Base-by-base conservation (phyloP, 2,797 vertebrate species). In the Enteromius unitaeniatus region DNA sequence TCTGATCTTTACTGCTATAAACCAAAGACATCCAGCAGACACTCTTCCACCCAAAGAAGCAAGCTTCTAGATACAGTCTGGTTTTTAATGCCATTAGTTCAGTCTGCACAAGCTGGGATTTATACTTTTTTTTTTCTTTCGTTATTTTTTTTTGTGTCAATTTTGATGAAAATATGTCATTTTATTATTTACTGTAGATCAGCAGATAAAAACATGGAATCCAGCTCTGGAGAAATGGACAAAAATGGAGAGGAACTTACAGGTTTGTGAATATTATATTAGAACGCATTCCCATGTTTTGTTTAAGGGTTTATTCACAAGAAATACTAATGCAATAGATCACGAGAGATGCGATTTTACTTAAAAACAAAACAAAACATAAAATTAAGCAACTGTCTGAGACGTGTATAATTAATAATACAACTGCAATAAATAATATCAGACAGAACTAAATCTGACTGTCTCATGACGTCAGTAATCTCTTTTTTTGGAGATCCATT, bases 171-270 rank as follows among this genome's bases (percentile, higher is more conserved):
- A 4, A 23, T 58, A 58, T 58, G 6, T 28, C 67, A 21, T 42
- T n/a, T 53, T 40, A 10, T 64, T 3, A 47, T 34, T 19, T 19
- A 23, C 15, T 78, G 3, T 65, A 73, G 62, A 13, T 40, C 15
- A 69, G 55, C 62, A 55, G 64, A 76, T 58, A 67, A 19, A 70
- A 45, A 37, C 47, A 90, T 90, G 89, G 89, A 90, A 13, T 72
- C 73, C 21, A 75, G 11, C 17, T 9, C 55, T 51, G 86, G 79
- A 60, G 87, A 86, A 51, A 73, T 80, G 58, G 84, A 87, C 47
- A 85, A 69, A 62, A 82, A 81, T 67, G 79, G 62, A 74, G 87
- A 87, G 28, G 87, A 89, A 15, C 45, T 78, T 15, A 58, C 87
- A 89, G 88, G 88, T 89, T 47, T 28, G 77, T 78, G n/a, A 23